Conservation (phyloP, 2,797 vertebrate species). For the Sebastes vulpes region DNA sequence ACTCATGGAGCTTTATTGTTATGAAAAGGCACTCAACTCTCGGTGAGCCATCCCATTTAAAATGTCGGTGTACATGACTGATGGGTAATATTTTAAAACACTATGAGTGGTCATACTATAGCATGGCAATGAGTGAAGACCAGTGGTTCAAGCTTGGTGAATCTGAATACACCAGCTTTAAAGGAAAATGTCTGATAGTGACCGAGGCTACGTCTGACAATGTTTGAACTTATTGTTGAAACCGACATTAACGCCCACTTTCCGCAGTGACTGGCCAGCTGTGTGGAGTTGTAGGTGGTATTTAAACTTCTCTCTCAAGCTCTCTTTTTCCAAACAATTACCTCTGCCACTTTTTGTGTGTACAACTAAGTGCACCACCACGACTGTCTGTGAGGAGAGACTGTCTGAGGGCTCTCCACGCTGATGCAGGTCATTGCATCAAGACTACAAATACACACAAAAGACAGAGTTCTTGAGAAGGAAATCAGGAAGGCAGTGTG, state of each 20-base stretch:
- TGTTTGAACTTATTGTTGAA: neutral
- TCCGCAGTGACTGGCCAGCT: neutral
- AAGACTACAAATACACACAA: neutral
- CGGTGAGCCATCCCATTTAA: neutral
- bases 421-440: neutral
- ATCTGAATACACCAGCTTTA: neutral
- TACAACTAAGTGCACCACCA: neutral
- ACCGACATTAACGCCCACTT: neutral
- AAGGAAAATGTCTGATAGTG: too few species aligned
- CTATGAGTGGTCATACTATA: neutral
- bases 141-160: neutral
- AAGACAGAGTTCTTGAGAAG: neutral
- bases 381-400: neutral
- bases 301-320: neutral
- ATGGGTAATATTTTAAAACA: slow-evolving; percentile 6
- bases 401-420: neutral
- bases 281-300: neutral
- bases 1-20: slow-evolving; percentile 22
- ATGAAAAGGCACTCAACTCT: neutral
- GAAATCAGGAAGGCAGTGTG: neutral
- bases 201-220: too few species aligned
- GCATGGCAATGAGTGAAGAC: neutral
- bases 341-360: neutral
- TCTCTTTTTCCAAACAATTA: neutral
- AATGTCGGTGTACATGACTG: neutral